Percentiles rank a stretch among this genome's conserved stretches.
These are phyloP conservation scores for Lepidocyrtoides sp. DNA, from an alignment of 2,888 invertebrate genomes.

Conservation along the genomic window DNA sequence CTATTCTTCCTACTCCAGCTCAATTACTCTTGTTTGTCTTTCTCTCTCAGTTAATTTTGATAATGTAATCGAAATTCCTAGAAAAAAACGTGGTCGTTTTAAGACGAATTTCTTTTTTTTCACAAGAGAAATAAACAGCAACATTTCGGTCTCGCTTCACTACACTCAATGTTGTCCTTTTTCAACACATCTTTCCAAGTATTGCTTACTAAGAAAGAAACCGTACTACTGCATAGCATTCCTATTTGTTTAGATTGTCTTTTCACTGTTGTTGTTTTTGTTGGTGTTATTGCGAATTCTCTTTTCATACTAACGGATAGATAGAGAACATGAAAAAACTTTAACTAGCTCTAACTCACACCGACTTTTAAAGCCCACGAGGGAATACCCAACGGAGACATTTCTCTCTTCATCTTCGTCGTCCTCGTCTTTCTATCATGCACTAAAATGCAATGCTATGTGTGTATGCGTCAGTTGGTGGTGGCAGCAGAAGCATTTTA, in stretches of 20 bases:
- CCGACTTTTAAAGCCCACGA: slow-evolving; percentile 50
- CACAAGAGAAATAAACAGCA: background rate
- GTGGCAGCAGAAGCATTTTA: background rate
- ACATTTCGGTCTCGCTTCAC: background rate
- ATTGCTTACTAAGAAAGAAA: background rate
- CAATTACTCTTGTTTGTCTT: background rate
- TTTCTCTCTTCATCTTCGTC: background rate
- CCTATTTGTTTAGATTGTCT: background rate
- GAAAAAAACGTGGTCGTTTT: too few relatives aligned
- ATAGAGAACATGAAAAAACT: background rate
- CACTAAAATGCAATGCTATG: background rate
- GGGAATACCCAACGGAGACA: slow-evolving; percentile 27
- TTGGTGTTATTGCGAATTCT: background rate
- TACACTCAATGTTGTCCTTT: background rate
- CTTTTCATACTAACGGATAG: background rate
- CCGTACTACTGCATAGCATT: too few relatives aligned
- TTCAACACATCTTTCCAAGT: background rate
- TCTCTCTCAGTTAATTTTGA: background rate
- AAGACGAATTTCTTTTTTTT: background rate
- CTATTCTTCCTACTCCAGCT: background rate
- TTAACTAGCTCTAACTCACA: slow-evolving; percentile 49
- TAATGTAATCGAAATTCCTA: background rate
- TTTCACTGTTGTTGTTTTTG: background rate
- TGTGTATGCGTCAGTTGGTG: too few relatives aligned
- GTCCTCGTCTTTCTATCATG: background rate